Conservation (phyloP, 2,888 invertebrate genomes). For the Aricia artaxerxes region DNA sequence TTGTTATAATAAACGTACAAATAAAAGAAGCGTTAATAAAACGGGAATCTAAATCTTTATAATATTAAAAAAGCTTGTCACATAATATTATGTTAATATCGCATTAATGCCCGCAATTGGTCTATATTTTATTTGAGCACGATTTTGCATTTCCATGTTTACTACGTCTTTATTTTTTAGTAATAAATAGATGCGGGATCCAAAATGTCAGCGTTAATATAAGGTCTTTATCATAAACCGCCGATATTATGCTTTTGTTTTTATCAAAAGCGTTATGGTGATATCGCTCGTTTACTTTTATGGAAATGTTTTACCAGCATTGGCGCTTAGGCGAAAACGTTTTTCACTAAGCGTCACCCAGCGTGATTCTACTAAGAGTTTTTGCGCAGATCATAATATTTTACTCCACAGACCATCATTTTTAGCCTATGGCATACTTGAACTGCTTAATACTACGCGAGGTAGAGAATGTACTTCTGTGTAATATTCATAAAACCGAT, state of each 20-base stretch:
- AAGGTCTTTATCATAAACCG: not conserved
- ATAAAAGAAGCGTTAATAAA: too few relatives aligned
- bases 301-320: constrained; percentile 6
- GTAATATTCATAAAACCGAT: too few relatives aligned
- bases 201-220: not conserved
- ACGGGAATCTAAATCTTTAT: too few relatives aligned
- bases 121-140: too few relatives aligned
- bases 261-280: not conserved
- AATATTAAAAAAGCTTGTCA: too few relatives aligned
- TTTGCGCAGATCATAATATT: not conserved
- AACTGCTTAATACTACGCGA: not conserved
- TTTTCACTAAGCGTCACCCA: not conserved
- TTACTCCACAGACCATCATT: not conserved
- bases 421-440: not conserved
- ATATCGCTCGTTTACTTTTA: constrained; percentile 5
- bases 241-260: not conserved
- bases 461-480: not conserved
- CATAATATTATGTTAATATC: too few relatives aligned
- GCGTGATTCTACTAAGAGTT: not conserved
- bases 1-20: too few relatives aligned
- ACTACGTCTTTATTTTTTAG: not conserved
- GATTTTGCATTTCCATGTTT: not conserved
- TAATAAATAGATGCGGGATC: not conserved
- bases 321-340: not conserved
- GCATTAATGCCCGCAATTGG: too few relatives aligned